phyloP scores from a whole-genome alignment of 1,140 invertebrate genomes.

The Lanistes nyassanus region DNA sequence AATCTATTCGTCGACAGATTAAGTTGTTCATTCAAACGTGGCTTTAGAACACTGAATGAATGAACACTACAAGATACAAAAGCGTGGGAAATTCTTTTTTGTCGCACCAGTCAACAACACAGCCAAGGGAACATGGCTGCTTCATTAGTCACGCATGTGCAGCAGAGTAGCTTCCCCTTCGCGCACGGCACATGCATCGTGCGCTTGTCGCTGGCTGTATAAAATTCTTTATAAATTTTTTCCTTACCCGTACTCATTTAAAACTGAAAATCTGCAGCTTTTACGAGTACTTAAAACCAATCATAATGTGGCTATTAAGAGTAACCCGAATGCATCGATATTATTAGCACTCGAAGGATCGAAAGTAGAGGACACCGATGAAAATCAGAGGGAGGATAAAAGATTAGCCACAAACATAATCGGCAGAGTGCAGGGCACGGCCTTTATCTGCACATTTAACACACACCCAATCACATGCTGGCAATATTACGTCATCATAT shows the following conservation, averaged over 20 bases:
- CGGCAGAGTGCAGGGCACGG: constrained; percentile 9
- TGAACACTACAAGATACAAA: not conserved
- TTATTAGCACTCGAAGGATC: not conserved
- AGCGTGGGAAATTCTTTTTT: not conserved
- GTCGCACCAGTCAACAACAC: constrained; percentile 1
- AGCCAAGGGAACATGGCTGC: constrained; percentile 21
- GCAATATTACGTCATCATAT: constrained; percentile 11
- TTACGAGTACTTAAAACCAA: not conserved
- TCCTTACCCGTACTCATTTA: not conserved
- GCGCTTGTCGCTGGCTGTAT: not conserved
- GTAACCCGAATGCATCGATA: not conserved
- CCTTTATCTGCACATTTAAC: not conserved
- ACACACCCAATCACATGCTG: constrained; percentile 15
- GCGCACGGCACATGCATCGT: not conserved
- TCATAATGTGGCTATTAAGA: not conserved
- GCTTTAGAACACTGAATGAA: not conserved
- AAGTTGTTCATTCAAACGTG: not conserved
- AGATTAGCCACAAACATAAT: constrained; percentile 5
- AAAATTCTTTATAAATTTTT: not conserved
- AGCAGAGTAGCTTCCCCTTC: constrained; percentile 22
- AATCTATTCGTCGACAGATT: not conserved
- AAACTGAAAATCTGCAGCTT: not conserved
- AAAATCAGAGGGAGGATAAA: constrained; percentile 14
- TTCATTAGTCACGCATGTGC: constrained; percentile 16
- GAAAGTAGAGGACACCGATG: not conserved